Base-by-base conservation (phyloP, 2,113 vertebrate species). In the Psittacus erithacus region DNA sequence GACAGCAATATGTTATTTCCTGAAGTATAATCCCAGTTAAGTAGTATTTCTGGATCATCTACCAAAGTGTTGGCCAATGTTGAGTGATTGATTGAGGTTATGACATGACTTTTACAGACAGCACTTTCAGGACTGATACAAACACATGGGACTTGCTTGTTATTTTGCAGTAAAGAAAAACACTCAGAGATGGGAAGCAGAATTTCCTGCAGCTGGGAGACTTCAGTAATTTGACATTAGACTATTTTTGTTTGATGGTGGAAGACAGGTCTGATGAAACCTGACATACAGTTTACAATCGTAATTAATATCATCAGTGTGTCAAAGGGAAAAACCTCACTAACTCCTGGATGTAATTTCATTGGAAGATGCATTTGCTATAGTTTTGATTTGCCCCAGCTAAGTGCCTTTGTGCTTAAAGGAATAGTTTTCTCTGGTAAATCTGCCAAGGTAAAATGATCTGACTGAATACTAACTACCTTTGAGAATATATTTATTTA, bases 71-170 rank as follows among this genome's bases (percentile, higher is more conserved):
- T 93, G 93, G 86, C 91, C 95, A 47, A 77, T 7, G 82, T 52
- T 92, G 88, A 95, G 86, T 91, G 93, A 96, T 85, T 91, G 96
- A 96, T 95, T 94, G 96, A 96, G 92, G 92, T 88, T 96, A 16
- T 92, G 95, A 95, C 93, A 89, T 70, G 93, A 95, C 88, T 96
- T 96, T 94, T 89, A 92, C 88, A 92, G 90, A 59, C 92, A 92
- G 88, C 73, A 35, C 82, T 88, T 71, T 75, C 85, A 84, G 90
- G 82, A 63, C 86, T 52, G 80, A 17, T 29, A 44, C 69, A 63
- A 89, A 89, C 93, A 95, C 96, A 31, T 3, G 70, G 88, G 65
- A 57, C 91, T 59, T 9, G 52, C 80, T 93, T 59, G 83, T 93
- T 94, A 80, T 89, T 96, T 87, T 82, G 80, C 62, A 77, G 62